Percentiles rank a stretch among this genome's conserved stretches.
These are phyloP conservation scores for Ooceraea biroi DNA, from an alignment of 1,140 invertebrate species.

Conservation along the genomic window DNA sequence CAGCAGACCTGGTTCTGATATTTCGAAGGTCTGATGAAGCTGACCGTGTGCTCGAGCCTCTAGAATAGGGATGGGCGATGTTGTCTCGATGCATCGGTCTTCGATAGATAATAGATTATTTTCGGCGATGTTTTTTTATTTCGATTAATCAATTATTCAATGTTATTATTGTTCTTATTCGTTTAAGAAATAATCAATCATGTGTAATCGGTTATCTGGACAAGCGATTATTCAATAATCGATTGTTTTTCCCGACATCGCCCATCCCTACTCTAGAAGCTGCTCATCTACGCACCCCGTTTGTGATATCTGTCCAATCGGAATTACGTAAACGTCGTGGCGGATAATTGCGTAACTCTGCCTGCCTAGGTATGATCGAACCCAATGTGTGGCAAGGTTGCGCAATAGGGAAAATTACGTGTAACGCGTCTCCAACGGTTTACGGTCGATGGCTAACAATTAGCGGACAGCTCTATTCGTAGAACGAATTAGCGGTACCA, in stretches of 20 bases:
- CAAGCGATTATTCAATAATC: too few species aligned
- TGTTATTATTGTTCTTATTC: too few species aligned
- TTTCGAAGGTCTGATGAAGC: slow-evolving; percentile 14
- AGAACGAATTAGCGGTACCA: slow-evolving; percentile 28
- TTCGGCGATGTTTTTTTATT: too few species aligned
- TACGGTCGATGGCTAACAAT: slow-evolving; percentile 17
- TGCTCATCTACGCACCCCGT: too few species aligned
- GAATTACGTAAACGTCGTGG: slow-evolving; percentile 63
- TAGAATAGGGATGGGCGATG: too few species aligned
- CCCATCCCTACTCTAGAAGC: neutral
- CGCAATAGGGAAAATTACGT: slow-evolving; percentile 56
- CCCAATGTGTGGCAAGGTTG: slow-evolving; percentile 68
- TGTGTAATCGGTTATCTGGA: too few species aligned
- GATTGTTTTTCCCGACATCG: too few species aligned
- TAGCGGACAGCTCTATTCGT: neutral
- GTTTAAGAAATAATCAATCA: too few species aligned
- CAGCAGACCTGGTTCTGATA: neutral
- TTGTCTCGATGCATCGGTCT: too few species aligned
- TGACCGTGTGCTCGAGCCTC: slow-evolving; percentile 24
- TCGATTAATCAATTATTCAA: too few species aligned
- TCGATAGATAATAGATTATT: too few species aligned
- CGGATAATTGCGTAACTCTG: slow-evolving; percentile 64
- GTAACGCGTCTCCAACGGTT: neutral
- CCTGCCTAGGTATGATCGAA: slow-evolving; percentile 30
- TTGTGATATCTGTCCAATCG: slow-evolving; percentile 12